These are phyloP conservation scores for Cephalophus harveyi DNA, from an alignment of 2,113 vertebrate genomes.

Conservation along the genomic window DNA sequence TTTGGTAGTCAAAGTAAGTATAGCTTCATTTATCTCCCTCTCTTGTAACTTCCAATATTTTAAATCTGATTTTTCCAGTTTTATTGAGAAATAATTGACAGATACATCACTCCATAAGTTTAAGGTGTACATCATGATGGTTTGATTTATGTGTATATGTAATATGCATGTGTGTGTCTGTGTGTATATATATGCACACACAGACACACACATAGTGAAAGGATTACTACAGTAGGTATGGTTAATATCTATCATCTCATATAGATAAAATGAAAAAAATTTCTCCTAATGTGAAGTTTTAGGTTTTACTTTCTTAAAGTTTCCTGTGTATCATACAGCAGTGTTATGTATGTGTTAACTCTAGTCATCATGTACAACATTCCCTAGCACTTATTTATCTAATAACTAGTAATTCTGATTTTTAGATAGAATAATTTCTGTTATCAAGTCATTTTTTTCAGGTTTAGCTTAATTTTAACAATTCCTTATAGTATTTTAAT, in stretches of 20 bases:
- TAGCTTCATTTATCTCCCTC: neutral
- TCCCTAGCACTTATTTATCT: neutral
- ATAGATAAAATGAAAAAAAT: neutral
- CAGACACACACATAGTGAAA: neutral
- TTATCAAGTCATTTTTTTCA: neutral
- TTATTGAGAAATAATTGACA: neutral
- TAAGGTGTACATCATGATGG: neutral
- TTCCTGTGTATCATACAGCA: neutral
- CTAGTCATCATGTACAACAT: neutral
- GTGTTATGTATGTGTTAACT: neutral
- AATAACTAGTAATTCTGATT: neutral
- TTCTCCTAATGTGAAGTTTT: neutral
- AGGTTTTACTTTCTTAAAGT: neutral
- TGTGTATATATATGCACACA: neutral
- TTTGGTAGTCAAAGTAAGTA: neutral
- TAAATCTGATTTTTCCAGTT: neutral
- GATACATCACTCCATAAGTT: neutral
- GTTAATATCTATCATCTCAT: neutral
- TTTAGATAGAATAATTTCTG: neutral
- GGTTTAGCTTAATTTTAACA: neutral
- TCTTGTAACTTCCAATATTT: neutral
- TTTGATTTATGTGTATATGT: neutral
- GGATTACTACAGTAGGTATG: neutral
- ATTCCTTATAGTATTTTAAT: conserved; percentile 9
- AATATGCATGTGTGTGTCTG: neutral